phyloP scores from a whole-genome alignment of 30 jellyfish, hydroid and myxozoan genomes.

The Mastigias papua region DNA sequence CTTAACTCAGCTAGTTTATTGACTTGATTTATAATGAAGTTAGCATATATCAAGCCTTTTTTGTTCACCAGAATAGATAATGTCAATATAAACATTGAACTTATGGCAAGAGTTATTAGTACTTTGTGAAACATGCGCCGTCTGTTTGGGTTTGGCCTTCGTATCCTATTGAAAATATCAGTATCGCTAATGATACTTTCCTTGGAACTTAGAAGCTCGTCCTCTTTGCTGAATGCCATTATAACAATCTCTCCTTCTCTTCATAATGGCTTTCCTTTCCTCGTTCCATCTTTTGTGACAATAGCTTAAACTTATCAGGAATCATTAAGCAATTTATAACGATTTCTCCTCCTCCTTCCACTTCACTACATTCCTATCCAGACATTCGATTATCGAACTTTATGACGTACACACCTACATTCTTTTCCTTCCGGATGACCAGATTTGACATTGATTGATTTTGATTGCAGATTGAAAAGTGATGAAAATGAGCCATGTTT shows the following conservation, averaged over 20 bases:
- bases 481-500: too few relatives aligned
- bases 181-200: slow-evolving; percentile 47
- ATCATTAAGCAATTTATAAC: too few relatives aligned
- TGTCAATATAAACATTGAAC: background rate
- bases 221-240: background rate
- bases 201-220: slow-evolving; percentile 15
- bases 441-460: too few relatives aligned
- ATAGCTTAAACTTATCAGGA: too few relatives aligned
- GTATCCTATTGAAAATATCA: slow-evolving; percentile 41
- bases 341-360: too few relatives aligned
- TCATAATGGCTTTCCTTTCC: background rate
- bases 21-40: background rate
- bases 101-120: slow-evolving; percentile 10
- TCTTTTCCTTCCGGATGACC: too few relatives aligned
- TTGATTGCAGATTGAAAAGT: too few relatives aligned
- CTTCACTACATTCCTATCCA: too few relatives aligned
- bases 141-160: slow-evolving; percentile 5
- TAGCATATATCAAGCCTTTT: background rate
- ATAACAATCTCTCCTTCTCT: background rate
- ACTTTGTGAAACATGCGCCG: slow-evolving; percentile 18
- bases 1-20: background rate
- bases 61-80: background rate
- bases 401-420: too few relatives aligned
- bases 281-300: too few relatives aligned
- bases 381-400: too few relatives aligned